Conservation (phyloP, 1,140 invertebrate species). For the Nomia melanderi region DNA sequence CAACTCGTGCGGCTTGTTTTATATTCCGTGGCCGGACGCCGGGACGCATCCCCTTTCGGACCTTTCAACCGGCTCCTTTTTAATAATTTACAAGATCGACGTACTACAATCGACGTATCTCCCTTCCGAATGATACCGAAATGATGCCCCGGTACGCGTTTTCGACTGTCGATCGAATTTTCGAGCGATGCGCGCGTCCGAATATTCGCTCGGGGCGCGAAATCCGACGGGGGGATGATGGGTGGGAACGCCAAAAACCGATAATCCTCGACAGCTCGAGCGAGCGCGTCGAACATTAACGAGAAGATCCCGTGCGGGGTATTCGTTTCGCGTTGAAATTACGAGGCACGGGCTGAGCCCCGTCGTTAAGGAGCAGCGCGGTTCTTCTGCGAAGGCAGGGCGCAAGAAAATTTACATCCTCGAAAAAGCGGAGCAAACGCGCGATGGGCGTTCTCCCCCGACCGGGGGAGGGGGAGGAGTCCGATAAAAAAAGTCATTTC, state of each 20-base stretch:
- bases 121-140: conserved; percentile 11
- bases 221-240: no score
- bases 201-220: no score
- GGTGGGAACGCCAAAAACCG: no score
- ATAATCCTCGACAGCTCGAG: no score
- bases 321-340: background rate
- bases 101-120: conserved; percentile 24
- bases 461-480: no score
- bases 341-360: background rate
- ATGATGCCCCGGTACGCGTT: background rate
- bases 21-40: conserved; percentile 38
- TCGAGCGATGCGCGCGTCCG: background rate
- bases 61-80: background rate
- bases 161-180: background rate
- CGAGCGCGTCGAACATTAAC: background rate
- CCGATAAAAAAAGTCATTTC: conserved; percentile 30
- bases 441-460: background rate
- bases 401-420: conserved; percentile 20
- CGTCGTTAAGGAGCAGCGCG: background rate
- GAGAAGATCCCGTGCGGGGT: background rate
- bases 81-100: conserved; percentile 31
- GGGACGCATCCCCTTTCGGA: background rate
- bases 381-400: background rate
- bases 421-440: conserved; percentile 8
- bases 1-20: conserved; percentile 22